Evolutionary conservation across 2,113 vertebrate species (phyloP).

Genomic region (Oryzias curvinotus): DNA sequence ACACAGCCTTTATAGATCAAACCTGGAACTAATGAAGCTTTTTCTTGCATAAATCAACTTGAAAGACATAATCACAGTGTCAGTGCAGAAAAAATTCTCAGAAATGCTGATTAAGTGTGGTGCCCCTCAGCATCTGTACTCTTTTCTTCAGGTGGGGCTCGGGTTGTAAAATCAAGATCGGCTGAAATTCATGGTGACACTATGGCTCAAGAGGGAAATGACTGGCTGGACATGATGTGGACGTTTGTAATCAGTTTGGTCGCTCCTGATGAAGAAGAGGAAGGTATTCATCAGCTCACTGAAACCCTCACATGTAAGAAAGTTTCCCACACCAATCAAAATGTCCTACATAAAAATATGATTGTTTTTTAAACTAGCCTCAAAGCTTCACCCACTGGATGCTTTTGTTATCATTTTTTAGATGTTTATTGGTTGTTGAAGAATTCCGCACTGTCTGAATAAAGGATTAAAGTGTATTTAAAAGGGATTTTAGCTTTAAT

Average conservation of each 20-base stretch:
- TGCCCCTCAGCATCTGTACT: not conserved
- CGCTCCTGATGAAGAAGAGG: conserved; percentile 71
- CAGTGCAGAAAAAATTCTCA: no score
- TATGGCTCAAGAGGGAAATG: conserved; percentile 36
- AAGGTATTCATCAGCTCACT: conserved; percentile 74
- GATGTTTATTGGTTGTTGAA: no score
- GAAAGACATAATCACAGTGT: no score
- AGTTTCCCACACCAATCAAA: conserved; percentile 33
- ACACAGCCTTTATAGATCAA: not conserved
- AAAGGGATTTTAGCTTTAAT: no score
- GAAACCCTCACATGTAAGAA: conserved; percentile 72
- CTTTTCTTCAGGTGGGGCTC: conserved; percentile 31
- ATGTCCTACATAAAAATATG: not conserved
- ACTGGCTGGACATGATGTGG: conserved; percentile 65
- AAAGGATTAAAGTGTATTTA: no score
- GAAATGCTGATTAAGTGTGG: no score
- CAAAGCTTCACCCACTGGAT: no score
- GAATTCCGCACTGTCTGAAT: no score
- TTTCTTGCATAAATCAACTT: no score
- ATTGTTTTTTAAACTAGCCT: not conserved
- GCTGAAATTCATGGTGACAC: conserved; percentile 10
- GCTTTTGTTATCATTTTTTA: no score
- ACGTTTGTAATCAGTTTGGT: conserved; percentile 48
- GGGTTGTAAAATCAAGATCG: conserved; percentile 35
- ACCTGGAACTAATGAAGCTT: no score